phyloP scores from a whole-genome alignment of 2,888 invertebrate genomes.

The Drosophila rubida region DNA sequence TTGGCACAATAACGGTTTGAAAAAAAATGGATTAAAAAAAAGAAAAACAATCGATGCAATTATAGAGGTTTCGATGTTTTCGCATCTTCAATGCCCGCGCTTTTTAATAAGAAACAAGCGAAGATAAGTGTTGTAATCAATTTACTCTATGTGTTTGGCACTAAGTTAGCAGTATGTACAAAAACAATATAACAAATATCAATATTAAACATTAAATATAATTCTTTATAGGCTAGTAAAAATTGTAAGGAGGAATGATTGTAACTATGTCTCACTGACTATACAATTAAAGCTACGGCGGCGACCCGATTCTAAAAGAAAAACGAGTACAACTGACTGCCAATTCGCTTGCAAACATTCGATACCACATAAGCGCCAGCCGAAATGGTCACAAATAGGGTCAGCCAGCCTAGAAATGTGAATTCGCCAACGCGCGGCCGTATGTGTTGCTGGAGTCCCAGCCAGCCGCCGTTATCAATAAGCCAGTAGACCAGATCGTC shows the following conservation, averaged over 20 bases:
- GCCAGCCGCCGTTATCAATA: slow-evolving; percentile 93
- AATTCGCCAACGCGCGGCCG: slow-evolving; percentile 80
- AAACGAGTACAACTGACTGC: slow-evolving; percentile 84
- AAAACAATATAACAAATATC: slow-evolving; percentile 67
- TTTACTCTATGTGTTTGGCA: slow-evolving; percentile 58
- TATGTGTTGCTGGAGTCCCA: slow-evolving; percentile 83
- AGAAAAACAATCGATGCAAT: no score
- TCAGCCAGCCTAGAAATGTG: slow-evolving; percentile 83
- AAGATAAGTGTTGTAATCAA: slow-evolving; percentile 41
- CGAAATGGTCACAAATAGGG: slow-evolving; percentile 83
- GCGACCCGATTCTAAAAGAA: slow-evolving; percentile 73
- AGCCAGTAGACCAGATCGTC: slow-evolving; percentile 90
- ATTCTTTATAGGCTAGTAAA: slow-evolving; percentile 49
- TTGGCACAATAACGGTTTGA: no score
- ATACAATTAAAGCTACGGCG: slow-evolving; percentile 30
- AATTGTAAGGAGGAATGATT: slow-evolving; percentile 70
- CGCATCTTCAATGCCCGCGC: no score
- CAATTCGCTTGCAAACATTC: slow-evolving; percentile 82
- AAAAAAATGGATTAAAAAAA: no score
- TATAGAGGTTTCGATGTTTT: no score
- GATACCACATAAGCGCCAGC: slow-evolving; percentile 82
- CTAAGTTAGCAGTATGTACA: slow-evolving; percentile 66
- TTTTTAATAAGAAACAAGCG: not conserved
- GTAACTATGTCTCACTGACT: slow-evolving; percentile 65
- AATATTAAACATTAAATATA: slow-evolving; percentile 61